These are phyloP conservation scores for Eilema griseolum DNA, from an alignment of 2,888 invertebrate species.

Conservation along the genomic window DNA sequence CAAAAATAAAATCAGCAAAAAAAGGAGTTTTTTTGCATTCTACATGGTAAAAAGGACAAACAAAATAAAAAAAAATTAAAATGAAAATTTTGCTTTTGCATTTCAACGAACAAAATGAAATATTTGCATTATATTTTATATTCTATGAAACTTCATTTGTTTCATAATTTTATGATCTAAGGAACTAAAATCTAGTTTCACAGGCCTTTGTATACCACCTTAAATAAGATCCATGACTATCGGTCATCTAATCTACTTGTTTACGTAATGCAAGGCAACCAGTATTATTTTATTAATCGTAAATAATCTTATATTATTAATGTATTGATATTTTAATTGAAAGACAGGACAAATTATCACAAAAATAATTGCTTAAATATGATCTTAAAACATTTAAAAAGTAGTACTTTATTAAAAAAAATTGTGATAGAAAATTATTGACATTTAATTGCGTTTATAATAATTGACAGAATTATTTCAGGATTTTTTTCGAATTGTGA, in stretches of 20 bases:
- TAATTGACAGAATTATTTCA: neutral
- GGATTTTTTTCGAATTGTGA: neutral
- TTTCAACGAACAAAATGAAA: neutral
- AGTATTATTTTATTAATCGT: slow-evolving; percentile 37
- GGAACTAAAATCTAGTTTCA: slow-evolving; percentile 31
- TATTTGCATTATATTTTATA: neutral
- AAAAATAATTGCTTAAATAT: slow-evolving; percentile 53
- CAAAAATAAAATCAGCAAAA: neutral
- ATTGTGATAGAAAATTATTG: neutral
- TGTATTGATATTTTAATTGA: slow-evolving; percentile 42
- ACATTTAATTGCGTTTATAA: too few species aligned
- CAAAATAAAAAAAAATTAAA: neutral
- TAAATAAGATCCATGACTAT: slow-evolving; percentile 41
- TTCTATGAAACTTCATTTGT: neutral
- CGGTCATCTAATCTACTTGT: slow-evolving; percentile 41
- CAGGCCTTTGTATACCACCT: slow-evolving; percentile 53
- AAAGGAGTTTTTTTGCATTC: neutral
- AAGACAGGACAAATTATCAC: slow-evolving; percentile 77
- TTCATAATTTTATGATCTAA: neutral
- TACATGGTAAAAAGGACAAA: neutral
- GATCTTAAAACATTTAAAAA: slow-evolving; percentile 29
- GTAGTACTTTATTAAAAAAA: neutral
- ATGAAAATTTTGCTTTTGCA: neutral
- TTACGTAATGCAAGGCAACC: slow-evolving; percentile 85
- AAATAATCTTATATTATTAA: slow-evolving; percentile 51